Evolutionary conservation across 2,113 vertebrate species (phyloP).

Genomic region (Cyphomyrus plagiostoma): DNA sequence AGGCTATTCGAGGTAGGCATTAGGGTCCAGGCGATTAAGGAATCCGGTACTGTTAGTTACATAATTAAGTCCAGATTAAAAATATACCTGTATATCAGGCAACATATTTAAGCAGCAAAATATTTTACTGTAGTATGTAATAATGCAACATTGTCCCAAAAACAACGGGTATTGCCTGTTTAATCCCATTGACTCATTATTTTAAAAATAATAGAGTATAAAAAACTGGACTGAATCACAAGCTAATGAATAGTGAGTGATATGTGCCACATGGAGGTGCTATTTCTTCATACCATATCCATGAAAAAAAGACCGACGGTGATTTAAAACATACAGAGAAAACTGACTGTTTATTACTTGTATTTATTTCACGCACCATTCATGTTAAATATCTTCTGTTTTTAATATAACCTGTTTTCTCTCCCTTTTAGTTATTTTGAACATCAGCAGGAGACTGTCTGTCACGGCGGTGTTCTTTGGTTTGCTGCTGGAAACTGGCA

Average conservation of each 20-base stretch:
- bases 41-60: neutral
- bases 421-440: constrained; percentile 73
- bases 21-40: neutral
- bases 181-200: neutral
- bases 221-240: neutral
- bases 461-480: constrained; percentile 69
- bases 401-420: neutral
- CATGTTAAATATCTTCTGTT: neutral
- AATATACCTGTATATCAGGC: neutral
- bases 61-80: neutral
- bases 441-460: constrained; percentile 69
- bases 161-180: neutral
- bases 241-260: neutral
- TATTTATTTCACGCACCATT: neutral
- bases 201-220: neutral
- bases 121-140: neutral
- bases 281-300: neutral
- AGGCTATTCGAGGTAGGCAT: constrained; percentile 79
- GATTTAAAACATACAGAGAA: neutral
- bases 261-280: neutral
- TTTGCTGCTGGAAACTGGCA: constrained; percentile 69
- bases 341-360: neutral
- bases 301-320: neutral
- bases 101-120: neutral
- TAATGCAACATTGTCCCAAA: neutral